Conservation (phyloP, 2,113 vertebrate genomes). For the Periophthalmodon schlosseri region DNA sequence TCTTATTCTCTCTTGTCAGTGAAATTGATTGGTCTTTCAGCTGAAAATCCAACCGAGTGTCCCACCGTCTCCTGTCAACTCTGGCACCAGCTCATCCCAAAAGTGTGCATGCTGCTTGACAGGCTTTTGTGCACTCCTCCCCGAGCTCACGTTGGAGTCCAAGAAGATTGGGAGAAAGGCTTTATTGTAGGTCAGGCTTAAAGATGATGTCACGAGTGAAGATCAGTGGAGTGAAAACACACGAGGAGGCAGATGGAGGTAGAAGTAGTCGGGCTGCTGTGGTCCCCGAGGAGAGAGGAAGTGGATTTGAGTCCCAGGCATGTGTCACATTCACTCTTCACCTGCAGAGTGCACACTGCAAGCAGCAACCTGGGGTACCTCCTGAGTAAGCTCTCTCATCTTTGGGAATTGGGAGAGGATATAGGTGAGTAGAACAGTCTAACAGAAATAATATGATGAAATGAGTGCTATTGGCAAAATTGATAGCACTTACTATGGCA, state of each 20-base stretch:
- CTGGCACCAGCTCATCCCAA: constrained; percentile 16
- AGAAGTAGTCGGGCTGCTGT: constrained; percentile 22
- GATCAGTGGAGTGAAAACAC: constrained; percentile 37
- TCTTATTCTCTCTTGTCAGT: not conserved
- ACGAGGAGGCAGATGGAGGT: constrained; percentile 27
- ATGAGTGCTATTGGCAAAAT: too few species aligned
- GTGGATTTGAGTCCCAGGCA: constrained; percentile 3
- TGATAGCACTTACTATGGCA: too few species aligned
- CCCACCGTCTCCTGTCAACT: not conserved
- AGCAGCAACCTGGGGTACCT: not conserved
- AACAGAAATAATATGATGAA: too few species aligned
- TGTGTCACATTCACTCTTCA: constrained; percentile 26
- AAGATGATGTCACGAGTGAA: constrained; percentile 48
- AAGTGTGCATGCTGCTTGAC: constrained; percentile 19
- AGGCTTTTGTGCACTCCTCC: constrained; percentile 15
- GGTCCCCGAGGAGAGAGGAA: constrained; percentile 23
- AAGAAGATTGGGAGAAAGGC: constrained; percentile 20
- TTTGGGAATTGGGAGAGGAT: not conserved
- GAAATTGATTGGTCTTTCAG: constrained; percentile 23
- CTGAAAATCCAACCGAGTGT: constrained; percentile 11
- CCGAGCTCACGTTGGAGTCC: constrained; percentile 22
- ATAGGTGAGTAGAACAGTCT: too few species aligned
- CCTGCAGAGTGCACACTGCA: constrained; percentile 16
- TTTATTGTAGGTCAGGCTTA: constrained; percentile 45
- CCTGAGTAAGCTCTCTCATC: not conserved